Percentiles rank a stretch among this genome's conserved stretches.
Evolutionary conservation across 2,797 vertebrate species (phyloP).

Genomic region (Notoglanidium macrostoma): DNA sequence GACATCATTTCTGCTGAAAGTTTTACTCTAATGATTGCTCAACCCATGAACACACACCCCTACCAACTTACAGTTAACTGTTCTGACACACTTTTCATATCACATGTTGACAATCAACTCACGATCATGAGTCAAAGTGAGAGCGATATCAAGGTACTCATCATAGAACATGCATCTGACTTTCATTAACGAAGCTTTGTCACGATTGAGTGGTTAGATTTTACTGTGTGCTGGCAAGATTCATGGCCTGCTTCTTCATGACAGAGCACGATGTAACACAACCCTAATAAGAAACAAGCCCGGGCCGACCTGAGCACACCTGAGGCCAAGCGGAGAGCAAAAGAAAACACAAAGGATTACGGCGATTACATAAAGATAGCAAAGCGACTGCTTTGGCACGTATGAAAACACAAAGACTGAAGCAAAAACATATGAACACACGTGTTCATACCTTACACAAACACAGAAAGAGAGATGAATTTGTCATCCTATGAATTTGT

Average conservation of each 20-base stretch:
- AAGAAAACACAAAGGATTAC: conserved; percentile 31
- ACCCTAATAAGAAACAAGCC: conserved; percentile 49
- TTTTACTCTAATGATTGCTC: conserved; percentile 26
- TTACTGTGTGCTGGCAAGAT: conserved; percentile 9
- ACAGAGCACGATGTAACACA: conserved; percentile 49
- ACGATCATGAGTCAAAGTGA: background rate
- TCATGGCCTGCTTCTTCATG: conserved; percentile 37
- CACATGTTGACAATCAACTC: background rate
- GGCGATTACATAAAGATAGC: conserved; percentile 16
- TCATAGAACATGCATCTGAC: background rate
- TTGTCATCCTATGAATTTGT: background rate
- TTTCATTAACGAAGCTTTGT: conserved; percentile 17
- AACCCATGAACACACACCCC: background rate
- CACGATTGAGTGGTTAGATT: conserved; percentile 7
- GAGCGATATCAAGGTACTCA: conserved; percentile 1
- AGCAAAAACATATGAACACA: conserved; percentile 13
- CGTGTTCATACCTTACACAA: background rate
- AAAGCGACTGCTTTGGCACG: background rate
- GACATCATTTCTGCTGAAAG: background rate
- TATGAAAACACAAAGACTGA: background rate
- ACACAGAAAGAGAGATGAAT: background rate
- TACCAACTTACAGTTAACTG: background rate
- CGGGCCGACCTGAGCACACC: conserved; percentile 46
- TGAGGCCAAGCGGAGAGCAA: conserved; percentile 32
- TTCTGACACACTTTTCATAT: background rate